These are phyloP conservation scores for Ischnura elegans DNA, from an alignment of 2,888 invertebrate species.

Conservation along the genomic window DNA sequence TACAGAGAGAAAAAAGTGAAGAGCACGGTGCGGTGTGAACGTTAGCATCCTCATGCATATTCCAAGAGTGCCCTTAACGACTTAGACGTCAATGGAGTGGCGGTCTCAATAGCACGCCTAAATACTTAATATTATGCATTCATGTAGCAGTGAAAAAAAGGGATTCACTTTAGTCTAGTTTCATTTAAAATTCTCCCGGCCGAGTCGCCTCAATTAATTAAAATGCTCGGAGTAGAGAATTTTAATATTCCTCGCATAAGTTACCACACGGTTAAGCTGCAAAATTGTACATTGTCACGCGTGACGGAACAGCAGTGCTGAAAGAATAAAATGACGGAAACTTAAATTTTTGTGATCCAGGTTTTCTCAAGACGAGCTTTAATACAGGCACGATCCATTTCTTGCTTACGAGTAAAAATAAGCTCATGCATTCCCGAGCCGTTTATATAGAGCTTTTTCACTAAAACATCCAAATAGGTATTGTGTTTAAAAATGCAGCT, in stretches of 20 bases:
- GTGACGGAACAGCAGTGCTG: not conserved
- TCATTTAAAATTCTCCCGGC: not conserved
- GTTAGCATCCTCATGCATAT: constrained; percentile 35
- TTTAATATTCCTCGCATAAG: not conserved
- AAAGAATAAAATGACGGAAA: not conserved
- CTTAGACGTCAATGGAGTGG: constrained; percentile 21
- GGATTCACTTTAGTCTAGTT: not conserved
- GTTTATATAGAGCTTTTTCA: no score
- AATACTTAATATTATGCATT: constrained; percentile 35
- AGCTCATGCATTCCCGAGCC: not conserved
- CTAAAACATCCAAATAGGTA: no score
- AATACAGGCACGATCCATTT: not conserved
- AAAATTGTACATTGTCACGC: not conserved
- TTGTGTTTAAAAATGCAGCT: no score
- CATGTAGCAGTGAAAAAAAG: not conserved
- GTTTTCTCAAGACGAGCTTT: not conserved
- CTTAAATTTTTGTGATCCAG: not conserved
- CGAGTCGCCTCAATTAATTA: constrained; percentile 1
- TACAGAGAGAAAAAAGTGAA: not conserved
- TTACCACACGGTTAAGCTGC: not conserved
- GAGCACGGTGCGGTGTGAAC: constrained; percentile 30
- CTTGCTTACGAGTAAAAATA: not conserved
- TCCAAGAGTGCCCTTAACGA: constrained; percentile 38
- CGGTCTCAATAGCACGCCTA: constrained; percentile 18
- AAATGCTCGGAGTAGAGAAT: constrained; percentile 9